phyloP scores from a whole-genome alignment of 2,888 invertebrate genomes.

The Bombylius major region DNA sequence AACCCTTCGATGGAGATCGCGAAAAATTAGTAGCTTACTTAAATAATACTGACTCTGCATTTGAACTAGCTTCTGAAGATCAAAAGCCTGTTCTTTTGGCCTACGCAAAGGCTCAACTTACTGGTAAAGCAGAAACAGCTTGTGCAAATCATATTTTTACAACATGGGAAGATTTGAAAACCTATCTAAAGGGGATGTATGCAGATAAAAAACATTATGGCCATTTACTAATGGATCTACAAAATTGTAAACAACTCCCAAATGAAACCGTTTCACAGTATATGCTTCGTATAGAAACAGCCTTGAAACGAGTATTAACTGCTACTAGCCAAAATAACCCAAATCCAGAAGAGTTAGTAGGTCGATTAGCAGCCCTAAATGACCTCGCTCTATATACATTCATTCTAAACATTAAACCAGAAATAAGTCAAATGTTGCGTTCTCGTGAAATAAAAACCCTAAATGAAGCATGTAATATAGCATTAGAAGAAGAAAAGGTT shows the following conservation, averaged over 20 bases:
- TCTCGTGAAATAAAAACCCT: no score
- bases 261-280: slow-evolving; percentile 5
- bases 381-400: no score
- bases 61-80: background rate
- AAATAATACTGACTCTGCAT: background rate
- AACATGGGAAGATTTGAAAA: background rate
- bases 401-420: no score
- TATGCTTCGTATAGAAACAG: slow-evolving; percentile 1
- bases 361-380: no score
- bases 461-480: no score
- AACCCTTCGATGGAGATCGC: background rate
- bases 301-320: background rate
- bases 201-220: slow-evolving; percentile 3
- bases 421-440: no score
- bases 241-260: slow-evolving; percentile 1
- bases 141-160: no score
- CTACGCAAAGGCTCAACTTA: background rate
- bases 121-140: no score
- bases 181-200: background rate
- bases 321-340: background rate
- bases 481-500: no score
- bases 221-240: slow-evolving; percentile 4
- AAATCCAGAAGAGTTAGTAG: no score
- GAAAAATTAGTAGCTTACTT: background rate
- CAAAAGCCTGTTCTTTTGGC: background rate